Conservation (phyloP, 2,888 invertebrate species). For the Drosophila yooni region DNA sequence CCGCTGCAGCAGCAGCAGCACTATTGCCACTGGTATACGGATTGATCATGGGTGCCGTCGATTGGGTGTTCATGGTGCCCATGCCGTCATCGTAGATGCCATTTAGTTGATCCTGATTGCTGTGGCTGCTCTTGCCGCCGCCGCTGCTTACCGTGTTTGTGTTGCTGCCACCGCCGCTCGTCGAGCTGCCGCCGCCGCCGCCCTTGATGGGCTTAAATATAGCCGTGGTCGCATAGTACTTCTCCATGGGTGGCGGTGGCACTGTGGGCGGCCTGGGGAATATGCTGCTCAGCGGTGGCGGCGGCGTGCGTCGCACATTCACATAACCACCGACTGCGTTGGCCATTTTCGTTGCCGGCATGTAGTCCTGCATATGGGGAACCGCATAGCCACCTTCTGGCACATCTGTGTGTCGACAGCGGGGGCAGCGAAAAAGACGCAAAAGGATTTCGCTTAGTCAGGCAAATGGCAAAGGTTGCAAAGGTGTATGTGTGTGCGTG, state of each 20-base stretch:
- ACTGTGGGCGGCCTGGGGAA: constrained; percentile 88
- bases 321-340: constrained; percentile 82
- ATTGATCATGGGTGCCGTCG: constrained; percentile 84
- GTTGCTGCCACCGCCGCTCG: constrained; percentile 66
- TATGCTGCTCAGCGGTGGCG: constrained; percentile 86
- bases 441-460: constrained; percentile 69
- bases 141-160: constrained; percentile 76
- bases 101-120: constrained; percentile 73
- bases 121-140: constrained; percentile 73
- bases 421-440: constrained; percentile 32
- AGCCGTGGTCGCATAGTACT: constrained; percentile 90
- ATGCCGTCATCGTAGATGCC: constrained; percentile 81
- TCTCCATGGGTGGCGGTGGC: constrained; percentile 89
- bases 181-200: constrained; percentile 74
- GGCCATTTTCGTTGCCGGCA: constrained; percentile 85
- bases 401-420: constrained; percentile 85
- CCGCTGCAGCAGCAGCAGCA: constrained; percentile 69
- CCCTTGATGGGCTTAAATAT: constrained; percentile 86
- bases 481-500: constrained; percentile 6
- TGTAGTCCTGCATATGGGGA: constrained; percentile 86
- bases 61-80: constrained; percentile 84
- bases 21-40: constrained; percentile 69
- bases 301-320: constrained; percentile 85
- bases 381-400: constrained; percentile 88
- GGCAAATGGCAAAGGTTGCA: constrained; percentile 49